Evolutionary conservation across 37 sponge, comb jelly and placozoan species (phyloP).

Genomic region (Corticium candelabrum): DNA sequence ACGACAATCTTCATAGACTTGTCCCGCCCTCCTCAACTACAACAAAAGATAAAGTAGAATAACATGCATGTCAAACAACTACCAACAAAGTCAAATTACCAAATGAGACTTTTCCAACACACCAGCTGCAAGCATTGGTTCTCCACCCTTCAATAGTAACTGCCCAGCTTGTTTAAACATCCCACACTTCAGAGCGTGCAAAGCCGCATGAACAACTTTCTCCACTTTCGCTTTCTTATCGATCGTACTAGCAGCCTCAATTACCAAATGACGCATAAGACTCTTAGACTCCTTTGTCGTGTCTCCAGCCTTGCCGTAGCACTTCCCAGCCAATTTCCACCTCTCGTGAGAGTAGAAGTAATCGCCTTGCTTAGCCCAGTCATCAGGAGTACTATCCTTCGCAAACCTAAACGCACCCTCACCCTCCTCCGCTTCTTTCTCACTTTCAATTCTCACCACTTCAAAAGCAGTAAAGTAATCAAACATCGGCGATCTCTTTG

Average conservation of each 20-base stretch:
- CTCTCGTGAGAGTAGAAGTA: conserved; percentile 38
- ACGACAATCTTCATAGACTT: conserved; percentile 24
- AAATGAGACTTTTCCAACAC: conserved; percentile 47
- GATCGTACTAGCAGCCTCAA: conserved; percentile 19
- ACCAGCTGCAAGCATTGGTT: conserved; percentile 31
- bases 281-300: conserved; percentile 22
- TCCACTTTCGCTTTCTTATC: conserved; percentile 6
- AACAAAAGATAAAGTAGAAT: neutral
- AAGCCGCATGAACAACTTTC: conserved; percentile 36
- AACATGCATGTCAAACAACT: neutral
- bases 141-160: conserved; percentile 36
- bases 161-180: conserved; percentile 24
- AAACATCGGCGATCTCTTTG: conserved; percentile 31
- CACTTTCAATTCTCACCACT: conserved; percentile 26
- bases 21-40: conserved; percentile 30
- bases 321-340: conserved; percentile 55
- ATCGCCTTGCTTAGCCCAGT: conserved; percentile 65
- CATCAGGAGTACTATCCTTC: conserved; percentile 34
- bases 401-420: conserved; percentile 20
- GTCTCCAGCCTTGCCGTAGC: conserved; percentile 45
- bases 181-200: conserved; percentile 30
- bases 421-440: conserved; percentile 10
- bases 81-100: neutral
- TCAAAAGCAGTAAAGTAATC: conserved; percentile 23
- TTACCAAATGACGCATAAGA: conserved; percentile 15